Base-by-base conservation (phyloP, 2,888 invertebrate genomes). In the Meghimatium bilineatum region DNA sequence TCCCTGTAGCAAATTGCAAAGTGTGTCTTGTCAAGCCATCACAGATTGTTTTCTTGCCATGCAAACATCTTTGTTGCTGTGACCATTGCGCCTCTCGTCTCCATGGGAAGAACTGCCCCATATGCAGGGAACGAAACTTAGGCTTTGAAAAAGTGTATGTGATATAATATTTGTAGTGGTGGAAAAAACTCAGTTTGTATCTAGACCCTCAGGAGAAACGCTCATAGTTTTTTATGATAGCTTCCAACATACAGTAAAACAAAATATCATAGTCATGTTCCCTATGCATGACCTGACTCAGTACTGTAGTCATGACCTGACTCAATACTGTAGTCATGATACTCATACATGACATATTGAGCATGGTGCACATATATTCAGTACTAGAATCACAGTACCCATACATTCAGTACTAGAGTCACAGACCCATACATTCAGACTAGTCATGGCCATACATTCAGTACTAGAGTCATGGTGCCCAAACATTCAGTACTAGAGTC, bases 51-150 rank as follows among this genome's bases (percentile, higher is more conserved):
- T 87, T 87, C 80, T 72, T 83, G 32, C 87, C 87, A 20, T 87
- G 87, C 66, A 81, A 86, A 32, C 87, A 87, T 34, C 60, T 87
- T 29, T 86, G 86, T 66, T 87, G 85, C 80, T 86, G 87, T 34
- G 85, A 85, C n/a, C 32, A 67, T 20, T 87, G 87, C 56, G 85
- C 87, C 32, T 66, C 83, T 10, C 69, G 85, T 34, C 81, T 87
- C 38, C 79, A 67, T 36, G 85, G 85, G 10, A 77, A 82, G 60
- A 79, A 80, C 67, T 87, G 87, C 76, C 87, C 87, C 6, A 86
- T 87, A 63, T 87, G 87, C 63, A 77, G 87, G 44, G 85, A 78
- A 79, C 63, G 72, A 2, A 84, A 84, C 38, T 29, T 84, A 67
- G 80, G 78, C 10, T 80, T 74, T 71, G 84, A 84, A 49, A 84